Base-by-base conservation (phyloP, 1,140 invertebrate species). In the Drosophila quadrilineata region DNA sequence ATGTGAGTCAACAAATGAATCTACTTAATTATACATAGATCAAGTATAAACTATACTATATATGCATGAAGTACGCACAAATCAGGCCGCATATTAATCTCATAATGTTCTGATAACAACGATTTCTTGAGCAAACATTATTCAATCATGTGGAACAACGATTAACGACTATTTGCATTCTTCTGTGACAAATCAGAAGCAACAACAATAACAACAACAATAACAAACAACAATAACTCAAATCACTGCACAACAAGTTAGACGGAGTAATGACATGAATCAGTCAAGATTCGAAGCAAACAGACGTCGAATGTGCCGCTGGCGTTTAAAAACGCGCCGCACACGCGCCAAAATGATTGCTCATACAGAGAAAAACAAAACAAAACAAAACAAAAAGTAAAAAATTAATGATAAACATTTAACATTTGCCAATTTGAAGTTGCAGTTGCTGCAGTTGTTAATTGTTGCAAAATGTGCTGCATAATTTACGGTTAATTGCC, bases 281-380 rank as follows among this genome's bases (percentile, higher is more conserved):
- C 73, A 84, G 74, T 77, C 65, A 54, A 52, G 28, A 41, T n/a
- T n/a, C n/a, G 52, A 53, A 3, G 22, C 50, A 17, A 26, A 52
- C 21, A 49, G 50, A 33, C 29, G 50, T 6, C 24, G 19, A 33
- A 22, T 41, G 49, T 6, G 48, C 67, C 48, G 33, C 48, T 16
- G 28, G 57, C 71, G 76, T 60, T 75, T 76, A 66, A 73, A 65
- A 52, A 40, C 65, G 40, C 62, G 67, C 41, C 67, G 43, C 64
- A 70, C 77, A 84, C 79, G 80, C 74, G 80, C 79, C 79, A 66
- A 79, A 75, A 62, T 75, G 71, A 85, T 85, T 85, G 79, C 80
- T 85, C 79, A 85, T 73, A 28, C 62, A 26, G 22, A 0, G 22
- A 35, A 14, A 45, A 36, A 3, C 21, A 28, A 5, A 28, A 26